Evolutionary conservation across 2,797 vertebrate species (phyloP).

Genomic region (Takifugu rubripes): DNA sequence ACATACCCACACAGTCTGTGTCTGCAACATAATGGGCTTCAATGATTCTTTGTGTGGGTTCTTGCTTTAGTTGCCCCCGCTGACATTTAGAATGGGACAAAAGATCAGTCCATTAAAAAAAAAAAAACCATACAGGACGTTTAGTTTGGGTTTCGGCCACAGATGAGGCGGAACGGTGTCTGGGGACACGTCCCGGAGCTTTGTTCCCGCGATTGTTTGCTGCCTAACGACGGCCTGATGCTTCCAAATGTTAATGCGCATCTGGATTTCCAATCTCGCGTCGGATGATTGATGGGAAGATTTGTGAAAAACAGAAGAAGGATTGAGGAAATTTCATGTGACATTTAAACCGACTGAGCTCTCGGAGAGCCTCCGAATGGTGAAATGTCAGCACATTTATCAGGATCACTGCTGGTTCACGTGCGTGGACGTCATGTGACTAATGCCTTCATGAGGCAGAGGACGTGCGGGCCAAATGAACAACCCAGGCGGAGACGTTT

Average conservation of each 20-base stretch:
- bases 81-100: constrained; percentile 65
- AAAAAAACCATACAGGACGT: constrained; percentile 1
- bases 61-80: constrained; percentile 30
- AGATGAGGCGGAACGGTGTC: constrained; percentile 3
- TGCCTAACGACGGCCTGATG: neutral
- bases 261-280: neutral
- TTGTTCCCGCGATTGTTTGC: too few species aligned
- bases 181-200: neutral
- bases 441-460: neutral
- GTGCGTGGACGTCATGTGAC: neutral
- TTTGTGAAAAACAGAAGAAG: neutral
- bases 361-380: neutral
- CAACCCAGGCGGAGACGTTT: too few species aligned
- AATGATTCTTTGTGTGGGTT: constrained; percentile 52
- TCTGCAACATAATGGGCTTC: constrained; percentile 48
- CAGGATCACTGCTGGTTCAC: neutral
- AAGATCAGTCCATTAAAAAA: constrained; percentile 40
- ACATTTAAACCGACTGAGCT: neutral
- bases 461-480: neutral
- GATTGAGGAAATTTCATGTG: neutral
- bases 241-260: neutral
- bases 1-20: constrained; percentile 58
- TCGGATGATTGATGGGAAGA: neutral
- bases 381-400: neutral
- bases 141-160: constrained; percentile 1